Evolutionary conservation across 1,140 invertebrate genomes (phyloP).

Genomic region (Drosophila navojoa): DNA sequence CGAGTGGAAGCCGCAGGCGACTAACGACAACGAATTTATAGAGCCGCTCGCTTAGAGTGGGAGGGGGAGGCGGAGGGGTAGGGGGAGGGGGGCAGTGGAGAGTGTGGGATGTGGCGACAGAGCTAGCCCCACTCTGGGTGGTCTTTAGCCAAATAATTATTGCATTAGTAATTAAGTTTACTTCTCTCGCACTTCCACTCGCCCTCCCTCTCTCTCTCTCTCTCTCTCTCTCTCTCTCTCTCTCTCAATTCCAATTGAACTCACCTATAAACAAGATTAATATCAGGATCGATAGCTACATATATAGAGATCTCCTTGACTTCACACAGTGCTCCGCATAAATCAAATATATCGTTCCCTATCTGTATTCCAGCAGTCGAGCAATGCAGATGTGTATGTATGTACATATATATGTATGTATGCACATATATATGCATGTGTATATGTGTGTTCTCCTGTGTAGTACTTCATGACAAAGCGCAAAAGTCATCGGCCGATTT

Average conservation of each 20-base stretch:
- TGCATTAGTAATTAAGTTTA: slow-evolving; percentile 52
- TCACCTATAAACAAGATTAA: no score
- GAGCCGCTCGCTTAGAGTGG: not conserved
- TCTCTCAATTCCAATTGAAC: no score
- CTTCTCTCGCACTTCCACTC: not conserved
- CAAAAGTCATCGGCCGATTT: slow-evolving; percentile 53
- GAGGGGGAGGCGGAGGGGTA: not conserved
- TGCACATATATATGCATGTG: no score
- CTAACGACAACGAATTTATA: slow-evolving; percentile 35
- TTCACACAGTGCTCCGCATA: no score
- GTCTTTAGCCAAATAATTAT: slow-evolving; percentile 38
- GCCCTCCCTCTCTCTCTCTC: no score
- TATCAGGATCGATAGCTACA: no score
- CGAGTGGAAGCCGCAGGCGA: slow-evolving; percentile 38
- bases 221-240: no score
- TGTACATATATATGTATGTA: no score
- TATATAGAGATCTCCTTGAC: no score
- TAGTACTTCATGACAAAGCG: slow-evolving; percentile 15
- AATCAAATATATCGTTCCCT: no score
- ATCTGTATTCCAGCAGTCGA: not conserved
- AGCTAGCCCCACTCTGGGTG: not conserved
- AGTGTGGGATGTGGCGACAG: not conserved
- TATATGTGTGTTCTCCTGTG: not conserved
- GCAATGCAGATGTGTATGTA: not conserved
- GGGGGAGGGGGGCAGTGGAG: no score